Conservation (phyloP, 2,113 vertebrate species). For the Melanerpes aurifrons region DNA sequence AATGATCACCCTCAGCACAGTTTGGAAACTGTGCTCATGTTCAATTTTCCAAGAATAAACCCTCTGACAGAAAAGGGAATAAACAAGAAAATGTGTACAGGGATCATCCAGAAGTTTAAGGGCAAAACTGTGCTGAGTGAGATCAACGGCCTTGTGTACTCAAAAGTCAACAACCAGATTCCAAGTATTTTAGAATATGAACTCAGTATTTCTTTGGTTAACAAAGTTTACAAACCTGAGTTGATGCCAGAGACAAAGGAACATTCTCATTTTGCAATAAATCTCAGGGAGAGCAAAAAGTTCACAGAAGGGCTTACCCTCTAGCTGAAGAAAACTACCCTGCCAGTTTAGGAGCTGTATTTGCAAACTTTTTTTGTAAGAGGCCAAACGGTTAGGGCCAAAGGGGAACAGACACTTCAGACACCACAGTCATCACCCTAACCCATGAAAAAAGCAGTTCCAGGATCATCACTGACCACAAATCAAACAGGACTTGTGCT, state of each 20-base stretch:
- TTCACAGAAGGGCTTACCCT: neutral
- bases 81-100: slow-evolving; percentile 56
- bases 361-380: neutral
- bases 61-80: slow-evolving; percentile 16
- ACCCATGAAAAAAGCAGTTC: neutral
- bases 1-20: slow-evolving; percentile 23
- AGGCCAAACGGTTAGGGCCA: neutral
- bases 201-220: slow-evolving; percentile 37
- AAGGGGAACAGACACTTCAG: neutral
- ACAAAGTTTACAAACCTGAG: slow-evolving; percentile 22
- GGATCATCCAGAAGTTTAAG: slow-evolving; percentile 19
- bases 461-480: neutral
- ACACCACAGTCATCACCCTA: neutral
- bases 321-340: neutral
- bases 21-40: slow-evolving; percentile 12
- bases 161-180: slow-evolving; percentile 66
- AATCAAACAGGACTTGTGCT: slow-evolving; percentile 13
- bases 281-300: slow-evolving; percentile 1
- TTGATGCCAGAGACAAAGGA: slow-evolving; percentile 24
- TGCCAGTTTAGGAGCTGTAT: neutral
- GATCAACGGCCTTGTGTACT: slow-evolving; percentile 43
- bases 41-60: slow-evolving; percentile 10
- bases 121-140: neutral
- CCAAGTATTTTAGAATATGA: slow-evolving; percentile 69
- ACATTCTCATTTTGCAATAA: slow-evolving; percentile 45